Evolutionary conservation across 2,888 invertebrate genomes (phyloP).

Genomic region (Scaptomyza parva): DNA sequence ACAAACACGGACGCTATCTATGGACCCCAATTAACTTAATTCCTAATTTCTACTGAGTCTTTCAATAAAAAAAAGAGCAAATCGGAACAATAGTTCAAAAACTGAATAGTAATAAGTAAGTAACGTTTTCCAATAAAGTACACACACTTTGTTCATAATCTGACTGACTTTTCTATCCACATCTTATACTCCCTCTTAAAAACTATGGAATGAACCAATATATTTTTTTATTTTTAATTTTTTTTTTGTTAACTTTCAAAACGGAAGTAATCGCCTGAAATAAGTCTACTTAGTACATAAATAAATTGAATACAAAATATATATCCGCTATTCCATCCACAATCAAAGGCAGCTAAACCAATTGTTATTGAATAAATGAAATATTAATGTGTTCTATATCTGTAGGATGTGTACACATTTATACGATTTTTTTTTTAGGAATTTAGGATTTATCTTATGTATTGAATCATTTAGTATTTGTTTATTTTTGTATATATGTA

Average conservation of each 20-base stretch:
- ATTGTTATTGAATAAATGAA: conserved; percentile 38
- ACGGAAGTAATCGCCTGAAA: conserved; percentile 30
- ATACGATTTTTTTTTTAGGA: conserved; percentile 38
- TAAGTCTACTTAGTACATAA: conserved; percentile 55
- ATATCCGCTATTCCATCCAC: conserved; percentile 46
- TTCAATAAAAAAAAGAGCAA: too few species aligned
- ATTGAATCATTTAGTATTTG: conserved; percentile 48
- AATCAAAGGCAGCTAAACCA: conserved; percentile 25
- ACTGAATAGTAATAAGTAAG: neutral
- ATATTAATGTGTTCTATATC: conserved; percentile 15
- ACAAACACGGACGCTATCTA: conserved; percentile 5
- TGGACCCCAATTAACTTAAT: conserved; percentile 22
- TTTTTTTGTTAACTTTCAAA: conserved; percentile 29
- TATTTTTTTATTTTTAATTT: conserved; percentile 17
- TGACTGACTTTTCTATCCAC: conserved; percentile 5
- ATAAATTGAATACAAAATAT: conserved; percentile 58
- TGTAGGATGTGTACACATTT: conserved; percentile 3
- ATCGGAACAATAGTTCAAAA: conserved; percentile 1
- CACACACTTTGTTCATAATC: conserved; percentile 10
- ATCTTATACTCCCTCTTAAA: conserved; percentile 44
- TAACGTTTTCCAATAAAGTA: conserved; percentile 21
- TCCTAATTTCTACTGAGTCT: neutral
- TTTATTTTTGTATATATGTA: conserved; percentile 22
- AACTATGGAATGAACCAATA: conserved; percentile 75
- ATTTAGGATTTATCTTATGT: conserved; percentile 49